Percentiles rank a stretch among this genome's conserved stretches.
Evolutionary conservation across 2,113 vertebrate genomes (phyloP).

Genomic region (Nothoprocta pentlandii): DNA sequence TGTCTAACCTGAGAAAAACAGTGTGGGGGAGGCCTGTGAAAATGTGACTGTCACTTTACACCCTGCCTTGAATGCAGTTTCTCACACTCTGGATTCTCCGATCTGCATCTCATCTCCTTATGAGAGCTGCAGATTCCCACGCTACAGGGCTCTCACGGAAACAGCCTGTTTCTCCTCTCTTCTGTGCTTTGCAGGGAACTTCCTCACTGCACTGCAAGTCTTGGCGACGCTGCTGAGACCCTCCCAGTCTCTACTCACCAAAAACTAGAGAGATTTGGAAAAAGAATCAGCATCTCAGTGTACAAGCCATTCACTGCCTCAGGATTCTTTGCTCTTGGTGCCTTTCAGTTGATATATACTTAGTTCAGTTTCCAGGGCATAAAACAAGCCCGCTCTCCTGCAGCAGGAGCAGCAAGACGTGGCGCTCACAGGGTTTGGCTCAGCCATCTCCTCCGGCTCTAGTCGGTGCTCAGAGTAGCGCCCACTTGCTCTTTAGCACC

Average conservation of each 20-base stretch:
- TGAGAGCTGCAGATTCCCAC: background rate
- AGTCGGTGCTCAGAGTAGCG: background rate
- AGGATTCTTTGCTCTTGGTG: background rate
- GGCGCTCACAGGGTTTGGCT: background rate
- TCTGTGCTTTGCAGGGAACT: accelerated
- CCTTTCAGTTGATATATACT: background rate
- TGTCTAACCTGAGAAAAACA: background rate
- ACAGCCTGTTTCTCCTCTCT: background rate
- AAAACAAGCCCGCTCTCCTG: background rate
- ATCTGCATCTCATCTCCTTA: too few relatives aligned
- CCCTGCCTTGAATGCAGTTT: background rate
- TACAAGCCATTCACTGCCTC: background rate
- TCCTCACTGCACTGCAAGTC: background rate
- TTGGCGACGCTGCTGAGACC: background rate
- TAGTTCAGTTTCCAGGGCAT: background rate
- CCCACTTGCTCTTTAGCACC: background rate
- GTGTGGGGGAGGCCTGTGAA: background rate
- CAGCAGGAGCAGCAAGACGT: too few relatives aligned
- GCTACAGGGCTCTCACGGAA: background rate
- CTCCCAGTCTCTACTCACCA: background rate
- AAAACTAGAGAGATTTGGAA: background rate
- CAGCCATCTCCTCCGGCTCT: background rate
- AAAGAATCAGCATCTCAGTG: background rate
- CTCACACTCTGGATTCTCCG: background rate
- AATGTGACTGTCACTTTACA: conserved; percentile 50